Evolutionary conservation across 2,797 vertebrate species (phyloP).

Genomic region (Chaenodraco wilsoni): DNA sequence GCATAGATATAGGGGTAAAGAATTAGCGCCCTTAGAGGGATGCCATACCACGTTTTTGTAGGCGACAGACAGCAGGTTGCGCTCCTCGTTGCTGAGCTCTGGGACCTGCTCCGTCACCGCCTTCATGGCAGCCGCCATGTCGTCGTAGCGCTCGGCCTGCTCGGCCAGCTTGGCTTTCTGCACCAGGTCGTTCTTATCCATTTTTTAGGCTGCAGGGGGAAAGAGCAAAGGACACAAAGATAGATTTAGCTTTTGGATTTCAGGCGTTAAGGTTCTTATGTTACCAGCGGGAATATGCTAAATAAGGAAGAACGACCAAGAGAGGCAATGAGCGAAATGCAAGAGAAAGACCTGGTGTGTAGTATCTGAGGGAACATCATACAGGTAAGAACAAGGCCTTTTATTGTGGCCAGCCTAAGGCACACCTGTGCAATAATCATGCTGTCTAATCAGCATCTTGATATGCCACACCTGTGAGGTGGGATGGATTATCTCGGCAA

Average conservation of each 20-base stretch:
- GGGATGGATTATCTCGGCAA: too few relatives aligned
- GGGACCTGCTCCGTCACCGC: slow-evolving; percentile 90
- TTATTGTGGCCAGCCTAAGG: too few relatives aligned
- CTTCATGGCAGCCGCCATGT: slow-evolving; percentile 98
- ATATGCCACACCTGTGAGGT: too few relatives aligned
- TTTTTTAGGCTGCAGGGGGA: slow-evolving; percentile 62
- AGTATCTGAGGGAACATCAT: not conserved
- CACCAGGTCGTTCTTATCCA: slow-evolving; percentile 93
- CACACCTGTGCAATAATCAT: too few relatives aligned
- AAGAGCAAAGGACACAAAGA: slow-evolving; percentile 5
- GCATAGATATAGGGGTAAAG: not conserved
- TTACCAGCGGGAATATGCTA: slow-evolving; percentile 1
- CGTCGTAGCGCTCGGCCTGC: slow-evolving; percentile 98
- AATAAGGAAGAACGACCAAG: not conserved
- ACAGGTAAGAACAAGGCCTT: not conserved
- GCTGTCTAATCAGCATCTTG: too few relatives aligned
- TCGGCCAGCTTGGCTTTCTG: slow-evolving; percentile 98
- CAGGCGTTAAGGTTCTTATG: not conserved
- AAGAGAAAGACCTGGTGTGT: not conserved
- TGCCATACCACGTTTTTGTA: slow-evolving; percentile 96
- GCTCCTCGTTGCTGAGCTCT: slow-evolving; percentile 96
- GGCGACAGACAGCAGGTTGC: slow-evolving; percentile 97
- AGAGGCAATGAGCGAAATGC: not conserved
- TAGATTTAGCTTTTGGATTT: slow-evolving; percentile 9
- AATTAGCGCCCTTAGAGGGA: not conserved